phyloP scores from a whole-genome alignment of 2,113 vertebrate genomes.

The Gallinago jamesoni region DNA sequence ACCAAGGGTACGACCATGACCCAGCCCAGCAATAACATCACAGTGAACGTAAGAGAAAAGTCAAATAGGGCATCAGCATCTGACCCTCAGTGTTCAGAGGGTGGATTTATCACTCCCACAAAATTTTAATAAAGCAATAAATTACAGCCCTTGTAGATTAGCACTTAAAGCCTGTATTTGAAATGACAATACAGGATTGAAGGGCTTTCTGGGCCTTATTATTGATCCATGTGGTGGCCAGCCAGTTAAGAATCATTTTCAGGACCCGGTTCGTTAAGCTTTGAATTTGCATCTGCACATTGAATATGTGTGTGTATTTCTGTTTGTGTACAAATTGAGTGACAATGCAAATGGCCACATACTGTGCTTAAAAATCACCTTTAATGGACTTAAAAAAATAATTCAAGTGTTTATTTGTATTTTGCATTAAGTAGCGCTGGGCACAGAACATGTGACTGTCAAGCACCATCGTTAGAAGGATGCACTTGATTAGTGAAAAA shows the following conservation, averaged over 20 bases:
- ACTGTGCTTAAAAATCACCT: neutral
- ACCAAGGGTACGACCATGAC: neutral
- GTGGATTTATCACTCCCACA: constrained; percentile 57
- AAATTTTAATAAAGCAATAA: constrained; percentile 64
- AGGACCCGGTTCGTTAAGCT: constrained; percentile 34
- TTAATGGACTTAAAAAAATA: neutral
- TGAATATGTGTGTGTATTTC: neutral
- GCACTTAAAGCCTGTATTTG: constrained; percentile 10
- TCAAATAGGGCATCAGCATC: neutral
- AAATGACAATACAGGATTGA: constrained; percentile 52
- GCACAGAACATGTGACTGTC: neutral
- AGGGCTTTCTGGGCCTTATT: neutral
- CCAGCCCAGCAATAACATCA: neutral
- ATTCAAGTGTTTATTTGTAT: neutral
- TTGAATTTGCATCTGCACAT: constrained; percentile 32
- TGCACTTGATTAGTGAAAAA: neutral
- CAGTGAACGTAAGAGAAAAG: neutral
- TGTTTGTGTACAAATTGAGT: neutral
- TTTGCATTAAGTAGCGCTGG: neutral
- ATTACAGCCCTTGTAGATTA: constrained; percentile 48
- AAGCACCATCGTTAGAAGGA: neutral
- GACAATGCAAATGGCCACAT: neutral
- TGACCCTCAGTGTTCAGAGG: neutral
- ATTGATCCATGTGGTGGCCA: neutral
- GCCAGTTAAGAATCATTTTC: constrained; percentile 37